phyloP scores from a whole-genome alignment of 2,888 invertebrate genomes.

The Netelia melanura region DNA sequence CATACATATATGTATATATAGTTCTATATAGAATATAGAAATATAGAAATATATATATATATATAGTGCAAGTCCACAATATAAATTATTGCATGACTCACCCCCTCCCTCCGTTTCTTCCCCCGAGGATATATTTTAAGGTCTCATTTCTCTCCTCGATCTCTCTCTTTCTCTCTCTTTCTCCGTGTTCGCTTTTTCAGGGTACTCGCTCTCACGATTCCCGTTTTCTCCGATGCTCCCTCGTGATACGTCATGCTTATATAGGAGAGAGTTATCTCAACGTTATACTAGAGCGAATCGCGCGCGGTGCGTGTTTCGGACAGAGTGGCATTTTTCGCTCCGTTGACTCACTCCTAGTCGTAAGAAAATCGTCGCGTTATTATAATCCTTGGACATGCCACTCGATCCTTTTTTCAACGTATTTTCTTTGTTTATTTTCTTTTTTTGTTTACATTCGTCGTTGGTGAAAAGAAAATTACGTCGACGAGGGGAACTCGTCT shows the following conservation, averaged over 20 bases:
- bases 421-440: too few relatives aligned
- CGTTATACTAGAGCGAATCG: not conserved
- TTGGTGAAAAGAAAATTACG: not conserved
- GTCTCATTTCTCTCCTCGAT: constrained; percentile 9
- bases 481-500: not conserved
- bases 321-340: constrained; percentile 9
- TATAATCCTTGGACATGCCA: not conserved
- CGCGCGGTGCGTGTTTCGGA: constrained; percentile 5
- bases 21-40: constrained; percentile 28
- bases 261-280: not conserved
- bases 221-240: constrained; percentile 12
- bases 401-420: not conserved
- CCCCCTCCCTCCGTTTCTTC: not conserved
- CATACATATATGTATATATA: constrained; percentile 30
- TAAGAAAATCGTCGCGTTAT: not conserved
- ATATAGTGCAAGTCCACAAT: constrained; percentile 66
- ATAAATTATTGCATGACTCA: constrained; percentile 76
- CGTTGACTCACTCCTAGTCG: constrained; percentile 16
- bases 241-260: constrained; percentile 7
- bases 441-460: not conserved
- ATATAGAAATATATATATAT: not conserved
- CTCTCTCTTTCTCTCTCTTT: constrained; percentile 6
- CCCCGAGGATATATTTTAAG: constrained; percentile 30
- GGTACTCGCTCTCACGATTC: constrained; percentile 38
- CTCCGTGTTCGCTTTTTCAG: constrained; percentile 35